Evolutionary conservation across 2,888 invertebrate species (phyloP).

Genomic region (Agrochola lychnidis): DNA sequence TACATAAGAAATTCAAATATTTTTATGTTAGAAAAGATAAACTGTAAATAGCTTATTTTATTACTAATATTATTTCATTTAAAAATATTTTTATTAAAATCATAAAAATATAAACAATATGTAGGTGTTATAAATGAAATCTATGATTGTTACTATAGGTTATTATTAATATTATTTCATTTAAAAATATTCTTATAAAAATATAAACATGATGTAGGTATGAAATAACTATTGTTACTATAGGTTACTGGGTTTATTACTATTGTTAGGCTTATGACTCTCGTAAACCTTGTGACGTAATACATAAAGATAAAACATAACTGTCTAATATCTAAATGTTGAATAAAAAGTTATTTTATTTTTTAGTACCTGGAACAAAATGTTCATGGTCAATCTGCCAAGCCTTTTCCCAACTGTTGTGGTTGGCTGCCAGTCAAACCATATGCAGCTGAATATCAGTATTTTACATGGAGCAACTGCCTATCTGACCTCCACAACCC

Average conservation of each 20-base stretch:
- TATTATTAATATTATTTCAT: no score
- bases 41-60: background rate
- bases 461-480: no score
- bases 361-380: background rate
- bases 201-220: no score
- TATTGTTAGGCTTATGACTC: background rate
- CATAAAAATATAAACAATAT: background rate
- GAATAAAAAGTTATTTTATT: background rate
- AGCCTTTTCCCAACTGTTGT: background rate
- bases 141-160: background rate
- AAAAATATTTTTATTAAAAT: background rate
- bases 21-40: background rate
- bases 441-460: background rate
- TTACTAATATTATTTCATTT: background rate
- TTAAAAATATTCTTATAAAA: no score
- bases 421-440: background rate
- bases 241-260: constrained; percentile 17
- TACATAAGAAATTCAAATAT: background rate
- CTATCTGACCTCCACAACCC: no score
- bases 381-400: background rate
- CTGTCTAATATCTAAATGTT: no score
- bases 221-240: background rate
- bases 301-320: background rate
- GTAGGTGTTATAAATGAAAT: background rate
- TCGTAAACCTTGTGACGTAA: background rate